Base-by-base conservation (phyloP, 1,140 invertebrate genomes). In the Saccostrea glomerata region DNA sequence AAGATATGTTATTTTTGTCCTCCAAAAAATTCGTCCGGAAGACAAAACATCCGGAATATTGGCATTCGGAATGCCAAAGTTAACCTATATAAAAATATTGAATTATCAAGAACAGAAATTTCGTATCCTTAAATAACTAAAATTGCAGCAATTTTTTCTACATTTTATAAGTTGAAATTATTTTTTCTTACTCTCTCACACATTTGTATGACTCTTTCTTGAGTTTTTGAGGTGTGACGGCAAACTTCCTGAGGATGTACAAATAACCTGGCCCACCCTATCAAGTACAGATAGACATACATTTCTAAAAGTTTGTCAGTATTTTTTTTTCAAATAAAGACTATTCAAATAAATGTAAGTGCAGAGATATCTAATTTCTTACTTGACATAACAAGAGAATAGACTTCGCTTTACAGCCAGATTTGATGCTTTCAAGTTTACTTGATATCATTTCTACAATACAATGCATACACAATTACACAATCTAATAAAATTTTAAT, bases 251-350 rank as follows among this genome's bases (percentile, higher is more conserved):
- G 12, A 88, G 70, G 54, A 88, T 88, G 66, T 88, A 88, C 60
- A 88, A 36, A 55, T 88, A 88, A 25, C 87, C 87, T 1, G 87
- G 87, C 58, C 87, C 87, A 73, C 87, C 87, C 87, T 88, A 63
- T 58, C n/a, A 36, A n/a, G n/a, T n/a, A n/a, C n/a, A n/a, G n/a
- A n/a, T n/a, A 70, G 73, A 11, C 56, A 58, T 13, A 23, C 23
- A 54, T 54, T 20, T 5, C n/a, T 17, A 55, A 20, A n/a, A n/a
- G n/a, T n/a, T n/a, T n/a, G n/a, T n/a, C n/a, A n/a, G n/a, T n/a
- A n/a, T n/a, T n/a, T n/a, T n/a, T n/a, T n/a, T n/a, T n/a, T n/a
- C n/a, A n/a, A n/a, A n/a, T n/a, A n/a, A n/a, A n/a, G n/a, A n/a
- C 6, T 47, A 47, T 47, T 47, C 40, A 47, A 47, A 3, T 47